These are phyloP conservation scores for Noctua janthe DNA, from an alignment of 2,888 invertebrate genomes.

Conservation along the genomic window DNA sequence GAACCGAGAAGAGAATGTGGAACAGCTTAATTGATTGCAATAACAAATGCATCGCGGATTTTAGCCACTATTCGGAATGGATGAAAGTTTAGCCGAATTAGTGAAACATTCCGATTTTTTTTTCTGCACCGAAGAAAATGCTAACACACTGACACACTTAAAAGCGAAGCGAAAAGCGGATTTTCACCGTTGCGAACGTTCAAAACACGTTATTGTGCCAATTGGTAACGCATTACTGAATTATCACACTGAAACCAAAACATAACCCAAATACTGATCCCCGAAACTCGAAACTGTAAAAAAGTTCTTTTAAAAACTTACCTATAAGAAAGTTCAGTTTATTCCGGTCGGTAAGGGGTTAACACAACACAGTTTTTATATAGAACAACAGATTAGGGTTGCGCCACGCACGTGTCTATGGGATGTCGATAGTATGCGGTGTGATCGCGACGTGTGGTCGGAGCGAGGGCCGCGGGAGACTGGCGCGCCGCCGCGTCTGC, in stretches of 20 bases:
- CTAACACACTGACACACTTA: conserved; percentile 80
- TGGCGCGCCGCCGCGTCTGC: conserved; percentile 89
- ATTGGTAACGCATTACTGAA: conserved; percentile 78
- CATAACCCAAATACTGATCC: conserved; percentile 76
- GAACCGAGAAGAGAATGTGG: conserved; percentile 56
- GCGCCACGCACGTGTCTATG: conserved; percentile 86
- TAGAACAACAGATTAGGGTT: conserved; percentile 86
- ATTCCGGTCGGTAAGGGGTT: conserved; percentile 77
- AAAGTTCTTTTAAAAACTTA: conserved; percentile 61
- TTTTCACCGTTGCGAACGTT: conserved; percentile 78
- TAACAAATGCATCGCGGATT: conserved; percentile 54
- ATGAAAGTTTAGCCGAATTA: conserved; percentile 59
- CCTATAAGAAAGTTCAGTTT: conserved; percentile 62
- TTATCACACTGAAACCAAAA: conserved; percentile 80
- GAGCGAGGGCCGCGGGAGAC: conserved; percentile 85
- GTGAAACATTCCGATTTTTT: conserved; percentile 49
- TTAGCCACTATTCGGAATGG: conserved; percentile 44
- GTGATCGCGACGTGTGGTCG: conserved; percentile 82
- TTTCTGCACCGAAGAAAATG: conserved; percentile 60
- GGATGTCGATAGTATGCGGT: conserved; percentile 79
- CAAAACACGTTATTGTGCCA: conserved; percentile 77
- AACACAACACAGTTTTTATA: conserved; percentile 83
- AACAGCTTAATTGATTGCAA: conserved; percentile 62
- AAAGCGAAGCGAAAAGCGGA: conserved; percentile 71
- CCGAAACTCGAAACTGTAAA: conserved; percentile 22